Evolutionary conservation across 2,113 vertebrate species (phyloP).

Genomic region (Hemiprocne comata): DNA sequence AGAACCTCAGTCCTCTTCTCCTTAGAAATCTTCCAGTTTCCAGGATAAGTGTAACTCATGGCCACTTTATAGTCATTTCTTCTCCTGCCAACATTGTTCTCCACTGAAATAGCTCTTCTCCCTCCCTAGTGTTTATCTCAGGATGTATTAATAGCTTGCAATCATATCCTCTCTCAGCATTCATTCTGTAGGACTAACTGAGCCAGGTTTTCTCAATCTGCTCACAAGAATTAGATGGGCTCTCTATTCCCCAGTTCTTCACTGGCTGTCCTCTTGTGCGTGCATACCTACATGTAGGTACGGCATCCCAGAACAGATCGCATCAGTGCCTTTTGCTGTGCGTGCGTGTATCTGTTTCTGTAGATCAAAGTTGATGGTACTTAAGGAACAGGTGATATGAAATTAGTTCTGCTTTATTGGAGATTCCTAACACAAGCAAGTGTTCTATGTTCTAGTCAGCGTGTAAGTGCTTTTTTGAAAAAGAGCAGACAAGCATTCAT

Average conservation of each 20-base stretch:
- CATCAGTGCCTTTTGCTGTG: background rate
- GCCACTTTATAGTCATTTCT: background rate
- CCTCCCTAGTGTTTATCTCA: conserved; percentile 26
- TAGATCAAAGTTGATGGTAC: background rate
- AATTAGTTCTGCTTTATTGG: background rate
- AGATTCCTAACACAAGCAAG: background rate
- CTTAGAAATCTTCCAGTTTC: background rate
- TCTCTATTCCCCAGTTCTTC: background rate
- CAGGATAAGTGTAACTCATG: background rate
- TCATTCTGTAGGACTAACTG: background rate
- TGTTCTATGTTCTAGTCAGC: background rate
- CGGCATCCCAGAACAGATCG: background rate
- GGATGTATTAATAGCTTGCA: conserved; percentile 56
- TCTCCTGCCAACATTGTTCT: conserved; percentile 43
- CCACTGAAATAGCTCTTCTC: conserved; percentile 19
- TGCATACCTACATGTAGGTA: accelerated
- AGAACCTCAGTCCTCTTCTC: background rate
- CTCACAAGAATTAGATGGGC: background rate
- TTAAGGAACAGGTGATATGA: background rate
- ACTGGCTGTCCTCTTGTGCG: background rate
- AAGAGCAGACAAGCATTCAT: background rate
- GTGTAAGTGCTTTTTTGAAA: background rate
- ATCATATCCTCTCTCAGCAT: conserved; percentile 11
- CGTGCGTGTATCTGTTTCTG: accelerated
- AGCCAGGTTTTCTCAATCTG: background rate